Evolutionary conservation across 2,797 vertebrate species (phyloP).

Genomic region (Choloepus didactylus): DNA sequence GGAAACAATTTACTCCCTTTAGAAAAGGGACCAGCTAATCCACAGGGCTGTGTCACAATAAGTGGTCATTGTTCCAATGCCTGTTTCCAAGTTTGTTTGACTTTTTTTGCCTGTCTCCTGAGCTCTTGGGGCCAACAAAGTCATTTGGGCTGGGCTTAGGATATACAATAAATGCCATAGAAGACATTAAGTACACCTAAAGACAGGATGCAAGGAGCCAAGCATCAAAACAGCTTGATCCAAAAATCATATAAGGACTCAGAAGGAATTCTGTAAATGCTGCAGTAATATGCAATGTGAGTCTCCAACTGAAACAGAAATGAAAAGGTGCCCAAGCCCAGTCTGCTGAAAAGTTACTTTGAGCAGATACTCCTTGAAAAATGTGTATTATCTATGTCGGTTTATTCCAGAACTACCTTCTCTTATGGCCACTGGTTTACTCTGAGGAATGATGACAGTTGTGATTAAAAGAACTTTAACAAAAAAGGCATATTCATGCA

Average conservation of each 20-base stretch:
- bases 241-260: neutral
- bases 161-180: neutral
- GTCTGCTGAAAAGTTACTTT: conserved; percentile 7
- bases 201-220: neutral
- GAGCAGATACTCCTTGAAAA: neutral
- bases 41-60: neutral
- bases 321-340: neutral
- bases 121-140: neutral
- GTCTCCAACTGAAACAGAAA: neutral
- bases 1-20: conserved; percentile 31
- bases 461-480: conserved; percentile 9
- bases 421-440: neutral
- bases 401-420: conserved; percentile 23
- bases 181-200: neutral
- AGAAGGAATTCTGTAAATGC: neutral
- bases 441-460: neutral
- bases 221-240: neutral
- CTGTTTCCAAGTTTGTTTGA: neutral
- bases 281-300: neutral
- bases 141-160: conserved; percentile 10
- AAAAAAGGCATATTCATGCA: conserved; percentile 29
- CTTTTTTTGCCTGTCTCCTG: neutral
- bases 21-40: conserved; percentile 2
- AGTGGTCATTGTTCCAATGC: conserved; percentile 2
- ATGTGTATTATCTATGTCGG: neutral